Percentiles rank a stretch among this genome's conserved stretches.
These are phyloP conservation scores for Netelia melanura DNA, from an alignment of 2,888 invertebrate genomes.

Conservation along the genomic window DNA sequence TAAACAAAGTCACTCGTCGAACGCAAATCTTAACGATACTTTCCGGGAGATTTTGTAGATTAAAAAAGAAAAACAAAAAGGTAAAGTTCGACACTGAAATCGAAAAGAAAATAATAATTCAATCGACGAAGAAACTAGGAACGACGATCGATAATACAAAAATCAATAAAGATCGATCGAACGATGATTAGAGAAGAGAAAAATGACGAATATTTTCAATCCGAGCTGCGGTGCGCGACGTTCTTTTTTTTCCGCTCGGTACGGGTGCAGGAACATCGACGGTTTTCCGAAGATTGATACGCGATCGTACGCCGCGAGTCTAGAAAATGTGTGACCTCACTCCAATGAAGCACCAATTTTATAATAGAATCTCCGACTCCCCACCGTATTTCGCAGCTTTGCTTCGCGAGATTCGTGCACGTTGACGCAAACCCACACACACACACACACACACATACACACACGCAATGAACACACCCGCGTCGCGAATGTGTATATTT, in stretches of 20 bases:
- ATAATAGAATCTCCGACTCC: conserved; percentile 80
- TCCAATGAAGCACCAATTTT: conserved; percentile 83
- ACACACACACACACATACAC: conserved; percentile 17
- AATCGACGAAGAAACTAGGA: background rate
- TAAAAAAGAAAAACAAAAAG: no score
- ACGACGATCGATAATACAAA: background rate
- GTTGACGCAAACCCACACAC: conserved; percentile 6
- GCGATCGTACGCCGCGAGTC: conserved; percentile 75
- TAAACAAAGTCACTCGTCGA: background rate
- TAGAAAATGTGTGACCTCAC: conserved; percentile 80
- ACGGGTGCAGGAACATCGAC: conserved; percentile 83
- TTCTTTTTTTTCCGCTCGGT: conserved; percentile 39
- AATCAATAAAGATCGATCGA: background rate
- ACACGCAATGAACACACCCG: background rate
- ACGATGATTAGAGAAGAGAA: background rate
- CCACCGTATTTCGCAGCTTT: conserved; percentile 59
- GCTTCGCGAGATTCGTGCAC: conserved; percentile 38
- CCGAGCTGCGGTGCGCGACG: conserved; percentile 41
- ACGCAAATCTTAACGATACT: background rate
- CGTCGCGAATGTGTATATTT: conserved; percentile 45
- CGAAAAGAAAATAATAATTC: background rate
- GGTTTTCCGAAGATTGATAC: conserved; percentile 78
- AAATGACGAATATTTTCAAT: background rate
- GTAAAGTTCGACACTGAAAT: background rate
- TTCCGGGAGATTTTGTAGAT: no score